Evolutionary conservation across 2,888 invertebrate species (phyloP), one percentile per base, ranked within the genome.

Genomic region (Acronicta aceris): DNA sequence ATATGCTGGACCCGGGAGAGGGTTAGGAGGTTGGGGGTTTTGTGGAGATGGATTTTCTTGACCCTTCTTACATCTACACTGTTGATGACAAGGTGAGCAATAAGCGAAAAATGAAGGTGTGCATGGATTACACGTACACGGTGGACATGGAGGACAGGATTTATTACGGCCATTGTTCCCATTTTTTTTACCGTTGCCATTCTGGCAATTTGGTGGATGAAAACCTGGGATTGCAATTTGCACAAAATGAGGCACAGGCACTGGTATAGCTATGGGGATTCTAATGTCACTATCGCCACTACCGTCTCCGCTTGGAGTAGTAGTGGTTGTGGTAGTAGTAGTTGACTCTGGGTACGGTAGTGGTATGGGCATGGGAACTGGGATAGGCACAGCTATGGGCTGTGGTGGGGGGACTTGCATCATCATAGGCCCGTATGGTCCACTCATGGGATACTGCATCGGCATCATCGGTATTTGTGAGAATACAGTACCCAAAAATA

Each of bases 31-130:
- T 38, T 77, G 58, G 1, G 87, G 59, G 0, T 51, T 40, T 8
- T 45, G 50, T 0, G 68, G 86, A 8, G 48, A 21, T 6, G 89
- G 88, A 3, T 78, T 78, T 9, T 85, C 80, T 42, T 76, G 74
- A 5, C 67, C 59, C 16, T 74, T 82, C 4, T 80, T 82, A 71
- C 92, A 92, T 56, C 90, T 82, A 60, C 93, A 93, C 66, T 85
- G 85, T 66, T 78, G 76, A 59, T 93, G 93, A 47, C 93, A 93
- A 6, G 86, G 77, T 0, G 93, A 93, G 57, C 93, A 93, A 62
- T 82, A 93, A 0, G 93, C 84, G 61, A 87, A 93, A 71, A 91
- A 91, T 1, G 91, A 72, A n/a, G 93, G 93, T 2, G 91, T 91
- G 56, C 92, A 93, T 0, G 93, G 92, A 27, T 53, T 52, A 56